These are phyloP conservation scores for Malacosoma neustria DNA, from an alignment of 2,888 invertebrate species.

Conservation along the genomic window DNA sequence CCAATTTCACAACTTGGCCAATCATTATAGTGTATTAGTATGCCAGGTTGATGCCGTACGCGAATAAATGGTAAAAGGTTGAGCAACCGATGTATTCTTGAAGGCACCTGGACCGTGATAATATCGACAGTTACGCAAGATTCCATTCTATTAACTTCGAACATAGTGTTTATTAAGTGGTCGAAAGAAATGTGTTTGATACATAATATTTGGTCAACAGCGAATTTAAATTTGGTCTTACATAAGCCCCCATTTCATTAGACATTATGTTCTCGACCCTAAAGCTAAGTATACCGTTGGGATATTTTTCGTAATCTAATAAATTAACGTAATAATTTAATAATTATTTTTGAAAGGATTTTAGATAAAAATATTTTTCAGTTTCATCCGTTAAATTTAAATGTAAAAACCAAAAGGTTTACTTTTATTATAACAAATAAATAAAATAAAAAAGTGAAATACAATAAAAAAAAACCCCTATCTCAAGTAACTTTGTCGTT, in stretches of 20 bases:
- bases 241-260: neutral
- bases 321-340: too few relatives aligned
- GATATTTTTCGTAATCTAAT: neutral
- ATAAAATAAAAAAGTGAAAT: too few relatives aligned
- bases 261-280: neutral
- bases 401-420: too few relatives aligned
- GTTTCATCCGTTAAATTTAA: too few relatives aligned
- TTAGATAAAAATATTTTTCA: too few relatives aligned
- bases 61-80: conserved; percentile 38
- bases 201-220: neutral
- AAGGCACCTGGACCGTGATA: conserved; percentile 39
- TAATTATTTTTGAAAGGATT: too few relatives aligned
- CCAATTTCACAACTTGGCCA: conserved; percentile 24
- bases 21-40: conserved; percentile 27
- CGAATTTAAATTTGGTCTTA: neutral
- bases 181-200: neutral
- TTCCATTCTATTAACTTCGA: conserved; percentile 6
- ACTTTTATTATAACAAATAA: too few relatives aligned
- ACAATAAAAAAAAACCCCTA: too few relatives aligned
- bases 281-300: neutral
- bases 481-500: too few relatives aligned
- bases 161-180: neutral
- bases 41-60: conserved; percentile 31
- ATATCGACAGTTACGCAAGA: conserved; percentile 33
- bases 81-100: conserved; percentile 42